Percentiles rank a stretch among this genome's conserved stretches.
Conservation (phyloP, 1,140 invertebrate species). For the Polyergus mexicanus region DNA sequence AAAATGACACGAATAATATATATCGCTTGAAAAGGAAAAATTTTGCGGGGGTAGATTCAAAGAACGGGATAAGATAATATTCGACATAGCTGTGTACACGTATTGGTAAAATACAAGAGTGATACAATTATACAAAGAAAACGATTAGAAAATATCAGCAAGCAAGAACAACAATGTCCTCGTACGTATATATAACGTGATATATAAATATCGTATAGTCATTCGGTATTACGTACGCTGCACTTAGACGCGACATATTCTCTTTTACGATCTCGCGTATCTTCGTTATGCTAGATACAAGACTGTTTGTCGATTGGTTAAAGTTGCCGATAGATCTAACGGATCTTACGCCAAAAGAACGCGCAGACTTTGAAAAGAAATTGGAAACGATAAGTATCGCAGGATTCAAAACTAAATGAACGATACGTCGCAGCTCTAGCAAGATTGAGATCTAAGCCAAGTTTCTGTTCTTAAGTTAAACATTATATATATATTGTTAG, state of each 20-base stretch:
- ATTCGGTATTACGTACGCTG: conserved; percentile 63
- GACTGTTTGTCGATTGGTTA: conserved; percentile 77
- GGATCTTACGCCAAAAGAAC: conserved; percentile 30
- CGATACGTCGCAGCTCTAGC: conserved; percentile 5
- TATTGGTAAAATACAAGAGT: conserved; percentile 72
- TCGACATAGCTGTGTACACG: conserved; percentile 75
- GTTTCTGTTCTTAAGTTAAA: background rate
- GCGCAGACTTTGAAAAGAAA: conserved; percentile 14
- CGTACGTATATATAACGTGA: conserved; percentile 73
- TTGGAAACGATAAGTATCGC: conserved; percentile 27
- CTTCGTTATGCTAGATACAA: conserved; percentile 27
- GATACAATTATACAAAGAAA: conserved; percentile 75
- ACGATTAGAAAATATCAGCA: conserved; percentile 73
- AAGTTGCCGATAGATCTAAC: conserved; percentile 71
- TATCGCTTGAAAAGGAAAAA: conserved; percentile 3
- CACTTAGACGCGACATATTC: conserved; percentile 34
- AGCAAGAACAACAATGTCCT: conserved; percentile 77
- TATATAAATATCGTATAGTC: conserved; percentile 71
- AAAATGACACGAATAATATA: conserved; percentile 2
- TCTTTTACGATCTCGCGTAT: conserved; percentile 51
- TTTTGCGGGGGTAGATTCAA: conserved; percentile 34
- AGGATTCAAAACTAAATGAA: conserved; percentile 27
- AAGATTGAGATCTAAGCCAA: conserved; percentile 18
- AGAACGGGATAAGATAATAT: conserved; percentile 58
- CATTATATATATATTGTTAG: background rate